Percentiles rank a stretch among this genome's conserved stretches.
Conservation (phyloP, 2,113 vertebrate genomes). For the Gymnorhina tibicen region DNA sequence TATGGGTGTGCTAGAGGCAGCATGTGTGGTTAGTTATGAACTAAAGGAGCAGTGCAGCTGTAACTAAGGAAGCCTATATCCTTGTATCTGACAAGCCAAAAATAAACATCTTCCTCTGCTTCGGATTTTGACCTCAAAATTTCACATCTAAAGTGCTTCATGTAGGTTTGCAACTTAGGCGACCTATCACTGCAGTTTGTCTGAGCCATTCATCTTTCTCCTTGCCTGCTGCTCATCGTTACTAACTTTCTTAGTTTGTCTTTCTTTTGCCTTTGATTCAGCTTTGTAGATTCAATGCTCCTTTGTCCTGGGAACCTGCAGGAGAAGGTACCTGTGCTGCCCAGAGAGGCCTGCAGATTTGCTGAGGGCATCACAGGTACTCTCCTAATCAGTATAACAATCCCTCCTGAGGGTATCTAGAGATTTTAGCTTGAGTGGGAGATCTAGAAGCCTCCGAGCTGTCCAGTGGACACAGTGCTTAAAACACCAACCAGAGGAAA, state of each 20-base stretch:
- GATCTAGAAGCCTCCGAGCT: not conserved
- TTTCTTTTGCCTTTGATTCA: not conserved
- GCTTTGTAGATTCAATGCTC: not conserved
- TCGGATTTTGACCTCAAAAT: not conserved
- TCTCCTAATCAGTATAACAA: not conserved
- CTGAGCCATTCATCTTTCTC: not conserved
- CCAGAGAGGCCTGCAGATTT: not conserved
- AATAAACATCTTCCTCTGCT: not conserved
- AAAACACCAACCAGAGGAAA: not conserved
- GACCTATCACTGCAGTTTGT: not conserved
- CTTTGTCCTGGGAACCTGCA: not conserved
- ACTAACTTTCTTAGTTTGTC: not conserved
- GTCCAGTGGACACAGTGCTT: not conserved
- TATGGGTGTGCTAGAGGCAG: not conserved
- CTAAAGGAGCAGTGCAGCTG: not conserved
- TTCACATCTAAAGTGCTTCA: not conserved
- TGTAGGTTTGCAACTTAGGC: not conserved
- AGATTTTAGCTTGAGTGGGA: not conserved
- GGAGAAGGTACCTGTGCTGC: not conserved
- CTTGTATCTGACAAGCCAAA: not conserved
- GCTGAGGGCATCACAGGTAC: not conserved
- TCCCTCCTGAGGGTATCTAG: not conserved
- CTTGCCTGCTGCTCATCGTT: not conserved
- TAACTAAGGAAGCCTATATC: not conserved
- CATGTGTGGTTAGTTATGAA: not conserved